Base-by-base conservation (phyloP, 1,140 invertebrate species). In the Neodiprion fabricii region DNA sequence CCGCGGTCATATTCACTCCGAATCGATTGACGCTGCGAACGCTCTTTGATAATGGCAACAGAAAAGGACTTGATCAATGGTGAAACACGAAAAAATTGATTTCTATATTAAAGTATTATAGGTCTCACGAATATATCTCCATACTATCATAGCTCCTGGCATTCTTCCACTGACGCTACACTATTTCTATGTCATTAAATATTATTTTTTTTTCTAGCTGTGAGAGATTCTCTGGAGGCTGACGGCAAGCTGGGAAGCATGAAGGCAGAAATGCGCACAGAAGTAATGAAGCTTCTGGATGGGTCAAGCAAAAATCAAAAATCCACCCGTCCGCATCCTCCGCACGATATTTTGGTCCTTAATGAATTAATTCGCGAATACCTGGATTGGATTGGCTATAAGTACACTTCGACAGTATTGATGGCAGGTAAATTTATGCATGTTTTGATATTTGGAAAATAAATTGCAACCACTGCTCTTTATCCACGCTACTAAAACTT, bases 331-430 rank as follows among this genome's bases (percentile, higher is more conserved):
- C 81, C 85, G 10, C 83, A 85, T 47, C 77, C 79, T 7, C 79
- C 87, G 8, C 79, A 83, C 23, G 82, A 89, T 72, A 78, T 89
- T 50, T 23, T 85, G 9, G 76, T 89, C 12, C 47, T 89, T 7
- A 90, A 90, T 75, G 87, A 89, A 79, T 79, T 90, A 1, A 85
- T 90, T 48, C 78, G 87, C 75, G 88, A 90, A 76, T 90, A 89
- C 79, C 77, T 89, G 11, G 85, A 89, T 71, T 89, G 89, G 88
- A 87, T 86, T 78, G 88, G 86, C 48, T 90, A 88, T 72, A 86
- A 85, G 53, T 89, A 89, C 67, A 86, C 87, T 7, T 80, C 84
- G 0, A 85, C 77, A 40, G 83, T 89, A 48, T 81, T 89, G 72
- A 72, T 78, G n/a, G 79, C 87, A 79, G 88, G 88, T 89, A 79